Conservation (phyloP, 1,140 invertebrate genomes). For the Zaprionus africanus region DNA sequence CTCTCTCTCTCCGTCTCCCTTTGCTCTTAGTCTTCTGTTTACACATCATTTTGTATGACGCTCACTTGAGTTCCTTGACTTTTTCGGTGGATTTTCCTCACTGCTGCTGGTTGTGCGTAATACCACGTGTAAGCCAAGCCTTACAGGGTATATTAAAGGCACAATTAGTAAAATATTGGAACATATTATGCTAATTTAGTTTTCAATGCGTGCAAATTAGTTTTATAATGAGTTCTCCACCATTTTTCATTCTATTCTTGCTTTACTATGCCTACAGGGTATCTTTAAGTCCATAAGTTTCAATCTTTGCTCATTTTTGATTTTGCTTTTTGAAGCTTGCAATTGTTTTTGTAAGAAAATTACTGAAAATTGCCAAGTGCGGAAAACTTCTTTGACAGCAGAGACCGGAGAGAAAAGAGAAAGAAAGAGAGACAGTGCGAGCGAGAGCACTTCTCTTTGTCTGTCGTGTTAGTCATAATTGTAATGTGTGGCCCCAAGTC, state of each 20-base stretch:
- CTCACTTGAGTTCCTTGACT: constrained; percentile 76
- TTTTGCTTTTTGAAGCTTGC: constrained; percentile 35
- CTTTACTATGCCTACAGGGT: constrained; percentile 12
- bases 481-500: constrained; percentile 37
- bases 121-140: neutral
- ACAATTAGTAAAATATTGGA: neutral
- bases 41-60: constrained; percentile 55
- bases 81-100: constrained; percentile 53
- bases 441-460: constrained; percentile 53
- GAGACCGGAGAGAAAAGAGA: neutral
- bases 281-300: neutral
- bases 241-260: neutral
- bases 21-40: constrained; percentile 28
- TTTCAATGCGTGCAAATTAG: neutral
- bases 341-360: constrained; percentile 73
- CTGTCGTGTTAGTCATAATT: constrained; percentile 75
- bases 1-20: neutral
- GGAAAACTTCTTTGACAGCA: constrained; percentile 70
- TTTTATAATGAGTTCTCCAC: neutral
- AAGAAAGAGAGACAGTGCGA: neutral
- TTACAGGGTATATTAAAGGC: neutral
- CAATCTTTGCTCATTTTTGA: constrained; percentile 10
- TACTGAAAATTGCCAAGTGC: constrained; percentile 74
- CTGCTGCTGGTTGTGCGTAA: constrained; percentile 10
- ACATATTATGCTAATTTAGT: neutral